Evolutionary conservation across 2,113 vertebrate genomes (phyloP), one percentile per base, ranked within the genome.

Genomic region (Elephas maximus): DNA sequence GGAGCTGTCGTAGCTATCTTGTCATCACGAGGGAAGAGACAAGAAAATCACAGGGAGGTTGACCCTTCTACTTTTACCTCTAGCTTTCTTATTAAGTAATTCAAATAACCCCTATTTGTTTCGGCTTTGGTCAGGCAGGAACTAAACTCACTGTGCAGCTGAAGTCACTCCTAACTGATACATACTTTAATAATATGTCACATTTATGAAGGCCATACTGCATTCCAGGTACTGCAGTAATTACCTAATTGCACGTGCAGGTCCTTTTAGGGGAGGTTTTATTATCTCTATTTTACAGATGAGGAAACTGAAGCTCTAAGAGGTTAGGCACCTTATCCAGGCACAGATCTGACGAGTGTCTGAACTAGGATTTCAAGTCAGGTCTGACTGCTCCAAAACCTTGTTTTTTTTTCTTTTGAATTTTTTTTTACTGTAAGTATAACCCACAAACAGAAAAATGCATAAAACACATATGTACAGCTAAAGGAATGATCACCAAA

Each of bases 21-120:
- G 28, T 37, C 45, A 94, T 63, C 14, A 71, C 4, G 51, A 77
- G 53, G 28, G 76, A 91, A 60, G 30, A 45, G 30, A 45, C 28
- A 60, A 57, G 85, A 79, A 69, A 60, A 48, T 48, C 48, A 48
- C 48, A 30, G 11, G 74, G 11, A 41, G 77, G 41, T 26, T 15
- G 20, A 82, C 63, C 37, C 41, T 12, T n/a, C 7, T 73, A 18
- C n/a, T 44, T 57, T n/a, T 45, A 41, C 45, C 37, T 77, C n/a
- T 69, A 45, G n/a, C 57, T 15, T 76, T 95, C 86, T 73, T 51
- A 45, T 85, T 51, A 80, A 79, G 53, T n/a, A 67, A 86, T 86
- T 48, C 83, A 92, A 92, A 82, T n/a, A 92, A 63, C 28, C 1
- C 11, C 0, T 76, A n/a, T 90, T 65, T 77, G 45, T 83, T 93